These are phyloP conservation scores for Cryptoprocta ferox DNA, from an alignment of 2,797 vertebrate species.

Conservation along the genomic window DNA sequence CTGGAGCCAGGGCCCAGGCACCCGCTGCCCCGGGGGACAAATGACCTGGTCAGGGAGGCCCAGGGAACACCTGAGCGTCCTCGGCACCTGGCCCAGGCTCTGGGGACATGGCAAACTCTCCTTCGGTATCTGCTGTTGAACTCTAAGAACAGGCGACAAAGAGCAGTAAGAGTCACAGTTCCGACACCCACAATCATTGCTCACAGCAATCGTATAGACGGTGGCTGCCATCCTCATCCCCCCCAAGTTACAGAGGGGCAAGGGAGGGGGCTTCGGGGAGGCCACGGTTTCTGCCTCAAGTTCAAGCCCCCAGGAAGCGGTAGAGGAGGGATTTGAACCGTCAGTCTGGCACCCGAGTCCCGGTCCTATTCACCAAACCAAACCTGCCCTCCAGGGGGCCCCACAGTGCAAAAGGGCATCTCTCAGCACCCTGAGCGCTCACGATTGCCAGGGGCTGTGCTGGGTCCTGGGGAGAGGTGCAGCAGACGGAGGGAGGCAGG, in stretches of 20 bases:
- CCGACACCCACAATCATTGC: background rate
- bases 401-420: background rate
- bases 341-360: background rate
- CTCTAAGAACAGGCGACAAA: background rate
- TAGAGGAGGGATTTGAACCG: background rate
- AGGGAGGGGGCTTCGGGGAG: too few relatives aligned
- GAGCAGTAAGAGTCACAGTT: background rate
- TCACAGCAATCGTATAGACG: background rate
- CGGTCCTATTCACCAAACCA: background rate
- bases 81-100: background rate
- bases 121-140: background rate
- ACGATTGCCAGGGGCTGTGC: background rate
- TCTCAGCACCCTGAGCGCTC: background rate
- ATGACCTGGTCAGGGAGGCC: background rate
- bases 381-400: background rate
- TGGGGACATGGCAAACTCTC: background rate
- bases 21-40: background rate
- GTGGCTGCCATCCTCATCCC: background rate
- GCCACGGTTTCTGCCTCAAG: background rate
- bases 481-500: accelerated
- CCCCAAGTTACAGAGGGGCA: background rate
- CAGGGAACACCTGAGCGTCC: background rate
- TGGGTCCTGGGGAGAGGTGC: accelerated
- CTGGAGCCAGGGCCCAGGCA: background rate
- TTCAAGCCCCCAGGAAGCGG: background rate